These are phyloP conservation scores for Brachylomia viminalis DNA, from an alignment of 2,888 invertebrate species.

Conservation along the genomic window DNA sequence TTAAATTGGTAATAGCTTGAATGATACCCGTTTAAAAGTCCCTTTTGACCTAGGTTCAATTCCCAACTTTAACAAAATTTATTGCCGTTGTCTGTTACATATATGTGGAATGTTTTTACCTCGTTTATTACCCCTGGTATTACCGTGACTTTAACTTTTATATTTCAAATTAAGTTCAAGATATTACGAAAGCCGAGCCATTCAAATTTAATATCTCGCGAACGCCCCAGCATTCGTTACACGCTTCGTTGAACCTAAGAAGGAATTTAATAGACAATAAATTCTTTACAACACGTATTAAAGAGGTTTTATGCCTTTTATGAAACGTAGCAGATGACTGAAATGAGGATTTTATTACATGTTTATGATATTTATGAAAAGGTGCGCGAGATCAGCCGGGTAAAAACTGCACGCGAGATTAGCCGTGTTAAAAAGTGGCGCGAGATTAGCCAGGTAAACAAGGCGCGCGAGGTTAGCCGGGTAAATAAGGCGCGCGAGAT, in stretches of 20 bases:
- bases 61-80: neutral
- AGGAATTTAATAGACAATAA: conserved; percentile 59
- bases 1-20: too few relatives aligned
- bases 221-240: conserved; percentile 52
- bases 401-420: too few relatives aligned
- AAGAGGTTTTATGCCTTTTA: conserved; percentile 55
- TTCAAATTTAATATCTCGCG: conserved; percentile 58
- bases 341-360: conserved; percentile 50
- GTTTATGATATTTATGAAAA: conserved; percentile 44
- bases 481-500: too few relatives aligned
- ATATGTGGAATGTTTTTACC: neutral
- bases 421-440: too few relatives aligned
- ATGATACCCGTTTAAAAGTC: too few relatives aligned
- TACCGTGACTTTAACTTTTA: neutral
- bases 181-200: conserved; percentile 46
- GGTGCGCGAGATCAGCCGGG: neutral
- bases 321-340: conserved; percentile 45
- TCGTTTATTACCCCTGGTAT: neutral
- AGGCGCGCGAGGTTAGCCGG: too few relatives aligned
- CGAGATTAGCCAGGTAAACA: too few relatives aligned
- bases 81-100: neutral
- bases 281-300: conserved; percentile 47
- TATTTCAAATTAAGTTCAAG: conserved; percentile 42
- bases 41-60: neutral
- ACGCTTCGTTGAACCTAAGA: conserved; percentile 58